Base-by-base conservation (phyloP, 2,797 vertebrate species). In the Typhlichthys eigenmanni region DNA sequence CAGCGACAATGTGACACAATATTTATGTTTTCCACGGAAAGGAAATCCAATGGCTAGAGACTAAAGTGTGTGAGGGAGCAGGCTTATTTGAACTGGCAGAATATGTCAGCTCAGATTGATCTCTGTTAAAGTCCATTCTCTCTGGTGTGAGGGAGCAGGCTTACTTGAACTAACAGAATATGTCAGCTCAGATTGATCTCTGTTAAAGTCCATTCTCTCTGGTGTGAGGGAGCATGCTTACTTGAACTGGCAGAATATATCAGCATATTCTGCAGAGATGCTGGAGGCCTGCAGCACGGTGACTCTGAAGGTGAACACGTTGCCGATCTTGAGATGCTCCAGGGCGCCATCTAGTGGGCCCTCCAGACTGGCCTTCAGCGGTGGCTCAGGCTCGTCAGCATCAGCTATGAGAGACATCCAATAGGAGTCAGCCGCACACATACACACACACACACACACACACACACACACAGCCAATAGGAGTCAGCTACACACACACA, bases 171-270 rank as follows among this genome's bases (percentile, higher is more conserved):
- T 24, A 4, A 4, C 24, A 24, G 3, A 24, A 24, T 24, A 24
- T 24, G 24, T 24, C 24, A 24, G 24, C 24, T 24, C 24, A 24
- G 24, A 29, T 29, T 29, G 29, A 13, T 12, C 0, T 16, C 49
- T 12, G 49, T 16, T 47, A 45, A 58, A 24, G 0, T 10, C 16
- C 24, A 29, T 29, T 29, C 24, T 29, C 24, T 29, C 24, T 43
- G 38, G 9, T 45, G 6, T 11, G 1, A 57, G 9, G 34, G 58
- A 13, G 3, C 13, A 19, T 2, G 49, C 87, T 85, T 76, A 99
- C 98, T 98, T 99, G 87, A 99, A 99, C 89, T 99, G 97, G 89
- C 98, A 99, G 90, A 99, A 99, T 89, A 99, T 97, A 81, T 99
- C 96, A 0, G 96, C 95, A 0, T 98, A 98, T 88, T 99, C 96